A percentile compares a stretch with the other conserved stretches of the same genome.
These are phyloP conservation scores for Dendropsophus ebraccatus DNA, from an alignment of 2,113 vertebrate species.

Conservation along the genomic window DNA sequence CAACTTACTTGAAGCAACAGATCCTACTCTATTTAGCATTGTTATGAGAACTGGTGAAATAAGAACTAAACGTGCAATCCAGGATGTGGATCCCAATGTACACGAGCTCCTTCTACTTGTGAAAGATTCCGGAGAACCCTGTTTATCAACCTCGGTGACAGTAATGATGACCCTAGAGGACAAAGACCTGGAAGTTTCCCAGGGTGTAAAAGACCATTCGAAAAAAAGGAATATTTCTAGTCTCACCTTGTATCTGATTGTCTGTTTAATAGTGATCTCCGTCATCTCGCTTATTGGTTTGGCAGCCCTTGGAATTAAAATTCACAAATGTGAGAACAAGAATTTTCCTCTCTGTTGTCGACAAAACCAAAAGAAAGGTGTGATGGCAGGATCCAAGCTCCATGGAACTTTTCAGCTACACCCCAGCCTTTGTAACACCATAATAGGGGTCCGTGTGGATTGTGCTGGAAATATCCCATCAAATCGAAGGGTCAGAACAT, in stretches of 20 bases:
- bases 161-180: constrained; percentile 77
- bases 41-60: constrained; percentile 76
- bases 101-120: constrained; percentile 74
- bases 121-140: constrained; percentile 74
- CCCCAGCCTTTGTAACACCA: constrained; percentile 70
- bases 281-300: constrained; percentile 73
- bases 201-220: constrained; percentile 68
- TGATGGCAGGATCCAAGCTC: constrained; percentile 65
- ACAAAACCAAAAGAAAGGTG: constrained; percentile 61
- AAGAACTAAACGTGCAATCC: constrained; percentile 67
- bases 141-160: constrained; percentile 71
- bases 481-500: constrained; percentile 77
- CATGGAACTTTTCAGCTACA: constrained; percentile 69
- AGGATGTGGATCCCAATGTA: constrained; percentile 67
- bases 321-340: constrained; percentile 62
- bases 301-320: constrained; percentile 65
- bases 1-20: constrained; percentile 73
- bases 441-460: constrained; percentile 71
- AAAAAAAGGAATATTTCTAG: constrained; percentile 73
- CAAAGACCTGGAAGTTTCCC: constrained; percentile 70
- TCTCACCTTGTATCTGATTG: constrained; percentile 83
- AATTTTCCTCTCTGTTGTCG: constrained; percentile 63
- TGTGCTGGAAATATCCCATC: constrained; percentile 76
- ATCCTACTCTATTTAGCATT: constrained; percentile 74
- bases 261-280: constrained; percentile 82